Percentiles rank a stretch among this genome's conserved stretches.
Evolutionary conservation across 2,797 vertebrate species (phyloP).

Genomic region (Enteromius treurensis): DNA sequence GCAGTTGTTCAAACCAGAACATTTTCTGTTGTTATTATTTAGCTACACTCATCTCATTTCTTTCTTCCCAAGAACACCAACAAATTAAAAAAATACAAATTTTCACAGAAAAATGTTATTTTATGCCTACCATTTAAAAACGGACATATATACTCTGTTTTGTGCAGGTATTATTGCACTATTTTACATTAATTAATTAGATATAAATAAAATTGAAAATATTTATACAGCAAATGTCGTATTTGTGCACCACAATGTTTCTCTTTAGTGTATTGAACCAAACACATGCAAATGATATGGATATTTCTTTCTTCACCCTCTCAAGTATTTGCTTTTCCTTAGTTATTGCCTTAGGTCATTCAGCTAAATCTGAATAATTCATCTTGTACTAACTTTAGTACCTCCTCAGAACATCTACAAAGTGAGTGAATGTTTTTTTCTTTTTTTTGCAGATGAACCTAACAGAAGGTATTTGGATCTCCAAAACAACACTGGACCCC

Average conservation of each 20-base stretch:
- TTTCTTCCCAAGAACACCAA: too few species aligned
- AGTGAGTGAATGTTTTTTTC: neutral
- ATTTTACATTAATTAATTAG: neutral
- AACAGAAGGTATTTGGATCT: neutral
- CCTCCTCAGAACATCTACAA: neutral
- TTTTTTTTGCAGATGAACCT: neutral
- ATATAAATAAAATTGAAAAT: neutral
- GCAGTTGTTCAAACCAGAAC: neutral
- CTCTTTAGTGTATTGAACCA: conserved; percentile 7
- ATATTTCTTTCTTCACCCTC: conserved; percentile 25
- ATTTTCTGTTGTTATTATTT: neutral
- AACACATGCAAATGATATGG: conserved; percentile 22
- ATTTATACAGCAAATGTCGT: conserved; percentile 32
- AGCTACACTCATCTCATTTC: neutral
- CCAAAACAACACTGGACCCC: neutral
- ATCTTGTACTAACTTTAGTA: conserved; percentile 14
- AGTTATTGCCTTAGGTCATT: conserved; percentile 36
- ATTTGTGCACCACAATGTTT: neutral
- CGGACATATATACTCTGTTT: neutral
- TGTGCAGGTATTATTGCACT: neutral
- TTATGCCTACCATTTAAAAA: neutral
- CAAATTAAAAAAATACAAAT: too few species aligned
- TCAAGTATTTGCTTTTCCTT: conserved; percentile 28
- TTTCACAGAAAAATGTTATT: neutral
- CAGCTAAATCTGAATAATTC: conserved; percentile 29